phyloP scores from a whole-genome alignment of 2,888 invertebrate genomes.

The Ischnura elegans region DNA sequence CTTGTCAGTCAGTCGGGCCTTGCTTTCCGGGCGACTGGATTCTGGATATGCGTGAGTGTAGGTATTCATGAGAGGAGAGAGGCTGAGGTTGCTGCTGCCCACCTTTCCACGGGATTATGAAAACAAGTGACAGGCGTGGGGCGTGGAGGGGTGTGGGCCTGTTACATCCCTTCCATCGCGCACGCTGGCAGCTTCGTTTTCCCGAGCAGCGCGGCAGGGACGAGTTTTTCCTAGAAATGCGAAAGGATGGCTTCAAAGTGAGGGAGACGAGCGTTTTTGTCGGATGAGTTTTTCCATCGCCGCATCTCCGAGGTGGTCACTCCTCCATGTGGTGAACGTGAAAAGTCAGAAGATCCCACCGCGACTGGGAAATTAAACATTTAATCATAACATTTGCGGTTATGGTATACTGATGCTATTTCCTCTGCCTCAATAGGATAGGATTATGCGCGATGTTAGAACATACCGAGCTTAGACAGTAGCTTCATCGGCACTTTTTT shows the following conservation, averaged over 20 bases:
- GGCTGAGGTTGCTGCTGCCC: not conserved
- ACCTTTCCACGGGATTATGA: conserved; percentile 52
- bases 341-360: no score
- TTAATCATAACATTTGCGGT: no score
- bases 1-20: conserved; percentile 32
- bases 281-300: no score
- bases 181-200: conserved; percentile 32
- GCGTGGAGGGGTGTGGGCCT: conserved; percentile 17
- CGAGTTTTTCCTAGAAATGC: conserved; percentile 53
- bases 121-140: conserved; percentile 63
- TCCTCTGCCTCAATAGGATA: no score
- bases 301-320: no score
- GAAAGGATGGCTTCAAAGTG: not conserved
- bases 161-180: not conserved
- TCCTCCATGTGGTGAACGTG: not conserved
- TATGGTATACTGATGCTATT: no score
- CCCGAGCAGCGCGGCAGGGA: not conserved
- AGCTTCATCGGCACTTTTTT: no score
- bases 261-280: not conserved
- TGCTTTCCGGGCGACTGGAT: conserved; percentile 50
- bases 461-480: no score
- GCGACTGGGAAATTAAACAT: no score
- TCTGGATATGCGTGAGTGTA: conserved; percentile 31
- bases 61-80: not conserved
- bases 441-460: no score